Conservation (phyloP, 2,888 invertebrate genomes). For the Tetranychus truncatus region DNA sequence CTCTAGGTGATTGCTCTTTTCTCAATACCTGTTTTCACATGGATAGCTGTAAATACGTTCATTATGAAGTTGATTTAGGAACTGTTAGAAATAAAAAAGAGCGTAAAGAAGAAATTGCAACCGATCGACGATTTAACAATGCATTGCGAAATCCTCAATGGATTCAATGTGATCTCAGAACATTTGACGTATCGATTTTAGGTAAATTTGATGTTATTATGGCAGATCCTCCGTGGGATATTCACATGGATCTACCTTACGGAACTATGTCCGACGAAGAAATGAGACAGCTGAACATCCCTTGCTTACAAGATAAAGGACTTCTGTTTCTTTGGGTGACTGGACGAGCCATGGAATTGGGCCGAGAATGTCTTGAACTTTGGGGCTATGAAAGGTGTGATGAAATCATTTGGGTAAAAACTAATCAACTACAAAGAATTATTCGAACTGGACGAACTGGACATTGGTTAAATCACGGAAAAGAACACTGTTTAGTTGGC, state of each 20-base stretch:
- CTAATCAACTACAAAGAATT: constrained; percentile 87
- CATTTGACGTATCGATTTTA: constrained; percentile 69
- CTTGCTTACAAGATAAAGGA: constrained; percentile 82
- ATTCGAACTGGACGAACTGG: constrained; percentile 91
- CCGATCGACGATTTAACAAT: background rate
- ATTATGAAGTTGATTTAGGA: constrained; percentile 71
- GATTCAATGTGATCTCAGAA: constrained; percentile 89
- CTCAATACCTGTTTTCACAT: constrained; percentile 96
- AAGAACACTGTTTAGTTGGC: constrained; percentile 89
- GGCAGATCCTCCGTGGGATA: constrained; percentile 99
- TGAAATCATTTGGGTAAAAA: constrained; percentile 97
- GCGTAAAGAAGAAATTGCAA: background rate
- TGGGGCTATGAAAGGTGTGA: constrained; percentile 96
- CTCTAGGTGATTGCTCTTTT: constrained; percentile 88
- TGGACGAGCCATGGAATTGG: constrained; percentile 86
- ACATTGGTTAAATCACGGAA: constrained; percentile 96
- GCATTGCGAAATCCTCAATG: constrained; percentile 55
- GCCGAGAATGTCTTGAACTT: constrained; percentile 76
- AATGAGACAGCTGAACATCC: constrained; percentile 85
- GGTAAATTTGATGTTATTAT: constrained; percentile 95
- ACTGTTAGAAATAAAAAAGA: constrained; percentile 12
- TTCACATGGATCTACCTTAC: constrained; percentile 96
- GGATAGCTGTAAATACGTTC: constrained; percentile 94
- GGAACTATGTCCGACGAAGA: constrained; percentile 98
- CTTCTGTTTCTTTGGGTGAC: constrained; percentile 95